Percentiles rank a stretch among this genome's conserved stretches.
Evolutionary conservation across 2,888 invertebrate species (phyloP).

Genomic region (Schrankia costaestrigalis): DNA sequence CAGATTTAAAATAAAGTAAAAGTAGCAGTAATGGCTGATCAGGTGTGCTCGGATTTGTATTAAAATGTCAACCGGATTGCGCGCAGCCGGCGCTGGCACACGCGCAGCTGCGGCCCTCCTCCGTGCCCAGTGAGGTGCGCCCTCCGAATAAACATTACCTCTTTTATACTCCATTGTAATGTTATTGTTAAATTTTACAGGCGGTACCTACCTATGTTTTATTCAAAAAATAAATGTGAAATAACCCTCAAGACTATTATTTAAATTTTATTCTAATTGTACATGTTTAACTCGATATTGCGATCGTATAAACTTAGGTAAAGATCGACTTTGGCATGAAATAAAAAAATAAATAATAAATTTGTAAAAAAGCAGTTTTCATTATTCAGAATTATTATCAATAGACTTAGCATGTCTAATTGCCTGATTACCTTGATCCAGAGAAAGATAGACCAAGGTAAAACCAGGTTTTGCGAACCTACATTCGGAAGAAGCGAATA

Average conservation of each 20-base stretch:
- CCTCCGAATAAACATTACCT: slow-evolving; percentile 65
- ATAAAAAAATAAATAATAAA: too few species aligned
- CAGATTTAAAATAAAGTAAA: slow-evolving; percentile 52
- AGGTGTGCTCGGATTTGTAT: slow-evolving; percentile 75
- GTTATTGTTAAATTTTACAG: slow-evolving; percentile 40
- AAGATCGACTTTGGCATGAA: not conserved
- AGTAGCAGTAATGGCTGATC: slow-evolving; percentile 71
- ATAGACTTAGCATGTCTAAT: too few species aligned
- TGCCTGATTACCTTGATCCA: too few species aligned
- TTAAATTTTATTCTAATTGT: too few species aligned
- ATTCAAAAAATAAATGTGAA: slow-evolving; percentile 20
- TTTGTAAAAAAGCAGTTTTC: too few species aligned
- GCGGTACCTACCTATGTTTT: slow-evolving; percentile 12
- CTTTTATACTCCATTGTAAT: slow-evolving; percentile 47
- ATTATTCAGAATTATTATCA: too few species aligned
- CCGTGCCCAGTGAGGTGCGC: slow-evolving; percentile 51
- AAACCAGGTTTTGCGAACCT: too few species aligned
- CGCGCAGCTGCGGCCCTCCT: slow-evolving; percentile 70
- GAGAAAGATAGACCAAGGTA: too few species aligned
- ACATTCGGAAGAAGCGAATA: too few species aligned
- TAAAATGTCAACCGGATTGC: slow-evolving; percentile 67
- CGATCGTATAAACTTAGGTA: not conserved
- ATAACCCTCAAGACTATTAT: slow-evolving; percentile 1
- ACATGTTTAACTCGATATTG: too few species aligned
- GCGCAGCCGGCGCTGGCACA: slow-evolving; percentile 69